These are phyloP conservation scores for Argyrosomus japonicus DNA, from an alignment of 2,113 vertebrate species.

Conservation along the genomic window DNA sequence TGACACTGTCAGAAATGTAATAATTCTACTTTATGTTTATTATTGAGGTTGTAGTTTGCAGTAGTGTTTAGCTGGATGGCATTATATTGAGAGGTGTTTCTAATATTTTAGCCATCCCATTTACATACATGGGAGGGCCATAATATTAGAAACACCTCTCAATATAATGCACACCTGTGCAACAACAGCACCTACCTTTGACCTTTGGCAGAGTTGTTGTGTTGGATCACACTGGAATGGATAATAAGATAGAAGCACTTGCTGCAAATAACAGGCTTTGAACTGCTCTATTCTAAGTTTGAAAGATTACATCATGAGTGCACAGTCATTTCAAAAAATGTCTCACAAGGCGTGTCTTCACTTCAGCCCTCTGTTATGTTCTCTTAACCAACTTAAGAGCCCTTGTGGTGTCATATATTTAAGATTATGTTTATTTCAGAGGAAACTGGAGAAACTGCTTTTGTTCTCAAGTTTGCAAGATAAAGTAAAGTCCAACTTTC, in stretches of 20 bases:
- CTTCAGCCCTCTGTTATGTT: not conserved
- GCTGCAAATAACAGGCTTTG: not conserved
- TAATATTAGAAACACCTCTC: no score
- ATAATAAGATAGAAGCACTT: not conserved
- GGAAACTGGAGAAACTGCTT: not conserved
- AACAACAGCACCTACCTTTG: no score
- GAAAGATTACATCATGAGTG: conserved; percentile 10
- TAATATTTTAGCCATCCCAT: no score
- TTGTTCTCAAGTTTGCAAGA: not conserved
- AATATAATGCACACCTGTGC: no score
- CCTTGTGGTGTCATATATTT: not conserved
- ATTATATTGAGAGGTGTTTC: no score
- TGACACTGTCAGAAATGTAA: no score
- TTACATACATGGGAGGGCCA: no score
- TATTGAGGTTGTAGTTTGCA: no score
- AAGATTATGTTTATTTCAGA: not conserved
- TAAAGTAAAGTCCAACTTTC: not conserved
- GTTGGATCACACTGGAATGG: no score
- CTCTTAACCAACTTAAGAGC: not conserved
- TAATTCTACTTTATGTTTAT: no score
- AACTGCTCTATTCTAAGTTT: not conserved
- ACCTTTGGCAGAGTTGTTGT: no score
- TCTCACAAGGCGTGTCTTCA: not conserved
- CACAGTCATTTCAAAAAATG: not conserved
- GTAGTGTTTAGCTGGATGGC: no score